Evolutionary conservation across 2,797 vertebrate genomes (phyloP).

Genomic region (Rhinichthys osculus): DNA sequence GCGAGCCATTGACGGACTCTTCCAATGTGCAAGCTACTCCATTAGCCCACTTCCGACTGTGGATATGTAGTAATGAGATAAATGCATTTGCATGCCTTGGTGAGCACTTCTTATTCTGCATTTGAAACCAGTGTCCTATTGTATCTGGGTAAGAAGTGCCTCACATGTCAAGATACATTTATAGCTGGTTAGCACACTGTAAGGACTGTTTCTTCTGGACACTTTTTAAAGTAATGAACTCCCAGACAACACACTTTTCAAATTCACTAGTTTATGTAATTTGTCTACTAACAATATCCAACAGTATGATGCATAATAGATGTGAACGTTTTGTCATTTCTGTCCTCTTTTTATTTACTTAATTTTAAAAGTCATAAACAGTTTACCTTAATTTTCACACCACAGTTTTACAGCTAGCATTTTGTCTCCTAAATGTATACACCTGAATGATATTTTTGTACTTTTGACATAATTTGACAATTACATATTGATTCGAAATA

Average conservation of each 20-base stretch:
- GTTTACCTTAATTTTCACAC: neutral
- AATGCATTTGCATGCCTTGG: constrained; percentile 38
- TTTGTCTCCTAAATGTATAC: neutral
- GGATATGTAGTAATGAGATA: constrained; percentile 25
- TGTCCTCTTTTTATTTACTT: neutral
- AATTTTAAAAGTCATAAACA: neutral
- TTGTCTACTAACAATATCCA: no score
- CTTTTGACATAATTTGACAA: neutral
- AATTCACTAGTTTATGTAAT: neutral
- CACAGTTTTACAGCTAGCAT: neutral
- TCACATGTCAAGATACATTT: constrained; percentile 19
- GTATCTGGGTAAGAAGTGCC: constrained; percentile 25
- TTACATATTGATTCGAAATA: neutral
- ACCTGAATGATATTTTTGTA: neutral
- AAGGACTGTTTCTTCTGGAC: neutral
- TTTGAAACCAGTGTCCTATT: constrained; percentile 15
- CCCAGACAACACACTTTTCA: neutral
- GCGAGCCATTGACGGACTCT: neutral
- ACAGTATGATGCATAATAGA: neutral
- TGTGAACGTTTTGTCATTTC: neutral
- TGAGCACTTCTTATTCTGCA: constrained; percentile 19
- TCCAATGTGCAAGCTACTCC: constrained; percentile 1
- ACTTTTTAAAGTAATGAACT: neutral
- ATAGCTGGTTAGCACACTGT: neutral
- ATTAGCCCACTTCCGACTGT: constrained; percentile 18